Conservation (phyloP, 2,888 invertebrate genomes). For the Campopleginae sp. region DNA sequence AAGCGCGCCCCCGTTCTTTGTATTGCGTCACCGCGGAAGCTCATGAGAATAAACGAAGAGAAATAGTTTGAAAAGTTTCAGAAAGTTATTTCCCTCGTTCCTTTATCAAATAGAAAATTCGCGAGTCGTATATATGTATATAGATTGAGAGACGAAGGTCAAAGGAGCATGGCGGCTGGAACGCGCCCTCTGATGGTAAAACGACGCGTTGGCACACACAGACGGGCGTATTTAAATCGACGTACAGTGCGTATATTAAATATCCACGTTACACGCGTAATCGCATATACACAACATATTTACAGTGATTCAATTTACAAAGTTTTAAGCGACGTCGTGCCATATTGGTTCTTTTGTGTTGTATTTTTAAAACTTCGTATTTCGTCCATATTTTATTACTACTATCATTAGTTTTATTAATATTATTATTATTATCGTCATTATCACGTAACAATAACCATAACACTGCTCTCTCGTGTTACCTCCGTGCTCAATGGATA, state of each 20-base stretch:
- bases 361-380: conserved; percentile 4
- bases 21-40: not conserved
- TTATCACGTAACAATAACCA: conserved; percentile 63
- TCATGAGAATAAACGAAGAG: conserved; percentile 9
- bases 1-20: conserved; percentile 8
- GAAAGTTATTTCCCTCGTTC: not conserved
- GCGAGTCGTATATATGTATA: too few species aligned
- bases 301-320: conserved; percentile 61
- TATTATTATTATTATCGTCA: conserved; percentile 54
- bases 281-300: conserved; percentile 54
- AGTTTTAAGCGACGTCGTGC: conserved; percentile 26
- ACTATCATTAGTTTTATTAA: conserved; percentile 56
- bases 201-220: not conserved
- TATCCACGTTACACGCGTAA: not conserved
- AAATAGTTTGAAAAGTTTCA: conserved; percentile 1
- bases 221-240: conserved; percentile 2
- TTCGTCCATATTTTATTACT: conserved; percentile 40
- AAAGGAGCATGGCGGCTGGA: conserved; percentile 1
- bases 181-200: not conserved
- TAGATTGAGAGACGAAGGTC: not conserved
- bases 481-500: conserved; percentile 10
- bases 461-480: conserved; percentile 36
- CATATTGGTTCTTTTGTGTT: not conserved
- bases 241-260: conserved; percentile 11
- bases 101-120: conserved; percentile 7